phyloP scores from a whole-genome alignment of 2,888 invertebrate genomes.

The Latrodectus elegans region DNA sequence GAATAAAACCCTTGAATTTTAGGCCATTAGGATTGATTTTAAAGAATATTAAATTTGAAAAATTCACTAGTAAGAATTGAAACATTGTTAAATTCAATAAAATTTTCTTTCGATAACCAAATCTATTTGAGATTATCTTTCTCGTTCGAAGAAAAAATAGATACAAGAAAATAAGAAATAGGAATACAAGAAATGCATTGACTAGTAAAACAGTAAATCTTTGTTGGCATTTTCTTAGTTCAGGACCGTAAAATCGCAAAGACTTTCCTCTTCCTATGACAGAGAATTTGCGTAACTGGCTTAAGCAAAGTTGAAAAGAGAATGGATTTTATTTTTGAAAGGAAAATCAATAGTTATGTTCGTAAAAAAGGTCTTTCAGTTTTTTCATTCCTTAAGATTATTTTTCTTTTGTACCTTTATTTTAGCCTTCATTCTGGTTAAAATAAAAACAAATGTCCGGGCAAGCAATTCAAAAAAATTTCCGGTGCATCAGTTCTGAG shows the following conservation, averaged over 20 bases:
- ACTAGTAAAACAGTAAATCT: neutral
- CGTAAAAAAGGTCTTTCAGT: conserved; percentile 3
- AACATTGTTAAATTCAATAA: neutral
- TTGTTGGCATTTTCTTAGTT: conserved; percentile 19
- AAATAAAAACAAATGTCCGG: neutral
- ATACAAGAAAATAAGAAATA: conserved; percentile 1
- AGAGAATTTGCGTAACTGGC: conserved; percentile 32
- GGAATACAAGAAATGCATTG: neutral
- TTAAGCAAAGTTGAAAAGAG: neutral
- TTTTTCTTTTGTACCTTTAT: neutral
- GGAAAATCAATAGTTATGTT: conserved; percentile 42
- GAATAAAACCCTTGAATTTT: too few relatives aligned
- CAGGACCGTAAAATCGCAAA: conserved; percentile 3
- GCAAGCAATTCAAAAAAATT: conserved; percentile 11
- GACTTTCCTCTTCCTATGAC: conserved; percentile 6
- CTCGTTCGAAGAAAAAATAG: neutral
- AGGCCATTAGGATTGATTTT: too few relatives aligned
- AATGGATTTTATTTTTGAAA: neutral
- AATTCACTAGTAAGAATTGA: neutral
- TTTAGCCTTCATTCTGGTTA: neutral
- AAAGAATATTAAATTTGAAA: too few relatives aligned
- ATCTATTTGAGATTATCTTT: neutral
- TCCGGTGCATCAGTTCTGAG: conserved; percentile 17
- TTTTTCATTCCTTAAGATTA: neutral
- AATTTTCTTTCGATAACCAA: neutral